Evolutionary conservation across 23 tunicate species (phyloP), one percentile per base, ranked within the genome.

Genomic region (Trididemnum miniatum): DNA sequence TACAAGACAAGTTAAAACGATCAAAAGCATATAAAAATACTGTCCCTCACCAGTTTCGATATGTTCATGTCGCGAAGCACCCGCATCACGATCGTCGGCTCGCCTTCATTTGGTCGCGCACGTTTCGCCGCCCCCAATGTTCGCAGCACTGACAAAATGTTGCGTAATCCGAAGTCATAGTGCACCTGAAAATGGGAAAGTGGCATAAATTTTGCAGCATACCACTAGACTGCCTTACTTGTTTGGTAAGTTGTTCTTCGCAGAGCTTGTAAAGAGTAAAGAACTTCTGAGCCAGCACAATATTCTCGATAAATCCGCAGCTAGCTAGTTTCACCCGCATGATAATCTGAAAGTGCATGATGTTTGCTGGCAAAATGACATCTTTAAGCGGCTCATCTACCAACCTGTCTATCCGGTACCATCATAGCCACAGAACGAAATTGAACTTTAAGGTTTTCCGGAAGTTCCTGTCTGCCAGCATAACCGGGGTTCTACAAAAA

Each of bases 321-420:
- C 96, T 86, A 65, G 99, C 99, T 31, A 95, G 92, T 69, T 95
- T 95, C 38, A 95, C 99, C 30, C 99, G 71, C 96, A 89, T 95
- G 81, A 95, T 95, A 40, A 95, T 95, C 97, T 92, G 15, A 44
- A 44, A 9, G n/a, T n/a, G n/a, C n/a, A n/a, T n/a, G n/a, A n/a
- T n/a, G n/a, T n/a, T n/a, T n/a, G n/a, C n/a, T n/a, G n/a, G n/a
- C n/a, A n/a, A n/a, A n/a, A n/a, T n/a, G n/a, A n/a, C n/a, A n/a
- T n/a, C n/a, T n/a, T n/a, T n/a, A n/a, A n/a, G n/a, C n/a, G n/a
- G n/a, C n/a, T n/a, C n/a, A n/a, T n/a, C n/a, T n/a, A 28, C 79
- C 32, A 26, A 92, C 97, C 89, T 95, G 99, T 72, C 99, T 82
- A 74, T 95, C 99, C n/a, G 99, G 99, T 15, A 95, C 99, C 99